Conservation (phyloP, 1,140 invertebrate species). For the Saxidomus purpurata region DNA sequence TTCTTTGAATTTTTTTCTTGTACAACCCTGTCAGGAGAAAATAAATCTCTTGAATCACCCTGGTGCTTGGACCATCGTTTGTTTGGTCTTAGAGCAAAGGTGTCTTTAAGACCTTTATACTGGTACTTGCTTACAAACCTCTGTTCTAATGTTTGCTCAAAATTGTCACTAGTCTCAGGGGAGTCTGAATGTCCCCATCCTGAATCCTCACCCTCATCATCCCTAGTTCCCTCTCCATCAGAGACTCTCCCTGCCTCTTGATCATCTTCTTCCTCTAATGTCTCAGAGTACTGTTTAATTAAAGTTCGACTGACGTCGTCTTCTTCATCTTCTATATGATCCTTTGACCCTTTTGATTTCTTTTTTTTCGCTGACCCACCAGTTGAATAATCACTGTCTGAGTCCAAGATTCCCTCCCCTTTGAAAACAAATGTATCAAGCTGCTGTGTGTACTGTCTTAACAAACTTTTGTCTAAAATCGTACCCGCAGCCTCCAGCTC, state of each 20-base stretch:
- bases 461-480: conserved; percentile 39
- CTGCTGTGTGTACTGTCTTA: conserved; percentile 60
- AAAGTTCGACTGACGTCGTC: conserved; percentile 41
- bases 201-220: conserved; percentile 24
- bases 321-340: conserved; percentile 25
- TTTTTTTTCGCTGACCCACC: conserved; percentile 19
- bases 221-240: conserved; percentile 31
- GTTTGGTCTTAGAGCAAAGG: conserved; percentile 17
- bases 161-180: neutral
- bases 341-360: neutral
- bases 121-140: conserved; percentile 40
- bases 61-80: conserved; percentile 20
- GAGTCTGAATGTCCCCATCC: conserved; percentile 4
- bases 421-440: conserved; percentile 63
- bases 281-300: conserved; percentile 48
- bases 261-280: conserved; percentile 50
- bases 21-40: conserved; percentile 15
- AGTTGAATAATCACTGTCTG: conserved; percentile 7
- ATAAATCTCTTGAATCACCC: conserved; percentile 40
- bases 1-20: conserved; percentile 4
- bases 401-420: neutral
- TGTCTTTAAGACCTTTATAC: conserved; percentile 59
- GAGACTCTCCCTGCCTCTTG: neutral
- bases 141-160: conserved; percentile 5
- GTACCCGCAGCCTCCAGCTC: conserved; percentile 58